Conservation (phyloP, 2,113 vertebrate species). For the Theristicus caerulescens region DNA sequence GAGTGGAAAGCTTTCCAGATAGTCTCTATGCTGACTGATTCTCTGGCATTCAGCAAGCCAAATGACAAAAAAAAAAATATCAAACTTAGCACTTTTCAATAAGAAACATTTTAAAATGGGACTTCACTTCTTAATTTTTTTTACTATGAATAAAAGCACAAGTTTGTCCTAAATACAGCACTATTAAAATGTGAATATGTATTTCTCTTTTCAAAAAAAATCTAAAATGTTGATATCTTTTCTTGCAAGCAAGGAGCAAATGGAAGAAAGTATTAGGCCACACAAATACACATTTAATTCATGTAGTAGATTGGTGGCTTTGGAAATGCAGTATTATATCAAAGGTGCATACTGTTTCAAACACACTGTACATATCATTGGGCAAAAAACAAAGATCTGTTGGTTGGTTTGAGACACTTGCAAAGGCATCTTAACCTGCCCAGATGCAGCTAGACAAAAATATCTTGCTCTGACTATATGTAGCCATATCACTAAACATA, state of each 20-base stretch:
- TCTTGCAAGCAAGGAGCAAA: slow-evolving; percentile 75
- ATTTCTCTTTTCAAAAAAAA: slow-evolving; percentile 1
- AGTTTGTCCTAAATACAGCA: slow-evolving; percentile 68
- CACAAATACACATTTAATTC: slow-evolving; percentile 52
- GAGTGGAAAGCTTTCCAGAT: slow-evolving; percentile 2
- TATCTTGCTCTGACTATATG: slow-evolving; percentile 50
- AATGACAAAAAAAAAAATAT: background rate
- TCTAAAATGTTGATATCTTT: slow-evolving; percentile 59
- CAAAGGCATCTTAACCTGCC: slow-evolving; percentile 56
- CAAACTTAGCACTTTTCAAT: slow-evolving; percentile 34
- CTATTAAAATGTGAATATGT: slow-evolving; percentile 73
- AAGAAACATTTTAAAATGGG: slow-evolving; percentile 55
- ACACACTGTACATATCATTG: slow-evolving; percentile 57
- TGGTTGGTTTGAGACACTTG: slow-evolving; percentile 26
- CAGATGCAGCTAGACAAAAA: slow-evolving; percentile 32
- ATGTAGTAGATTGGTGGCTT: slow-evolving; percentile 65
- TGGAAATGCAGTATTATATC: slow-evolving; percentile 70
- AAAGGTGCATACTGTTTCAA: slow-evolving; percentile 68
- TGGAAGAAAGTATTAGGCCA: slow-evolving; percentile 68
- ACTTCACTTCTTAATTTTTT: slow-evolving; percentile 48
- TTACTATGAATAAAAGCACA: slow-evolving; percentile 72
- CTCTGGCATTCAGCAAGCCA: slow-evolving; percentile 33
- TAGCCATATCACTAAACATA: slow-evolving; percentile 47
- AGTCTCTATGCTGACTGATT: slow-evolving; percentile 20
- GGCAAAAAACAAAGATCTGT: slow-evolving; percentile 43